A percentile compares a stretch with the other conserved stretches of the same genome.
Conservation (phyloP, 2,113 vertebrate genomes). For the Xenopus borealis region DNA sequence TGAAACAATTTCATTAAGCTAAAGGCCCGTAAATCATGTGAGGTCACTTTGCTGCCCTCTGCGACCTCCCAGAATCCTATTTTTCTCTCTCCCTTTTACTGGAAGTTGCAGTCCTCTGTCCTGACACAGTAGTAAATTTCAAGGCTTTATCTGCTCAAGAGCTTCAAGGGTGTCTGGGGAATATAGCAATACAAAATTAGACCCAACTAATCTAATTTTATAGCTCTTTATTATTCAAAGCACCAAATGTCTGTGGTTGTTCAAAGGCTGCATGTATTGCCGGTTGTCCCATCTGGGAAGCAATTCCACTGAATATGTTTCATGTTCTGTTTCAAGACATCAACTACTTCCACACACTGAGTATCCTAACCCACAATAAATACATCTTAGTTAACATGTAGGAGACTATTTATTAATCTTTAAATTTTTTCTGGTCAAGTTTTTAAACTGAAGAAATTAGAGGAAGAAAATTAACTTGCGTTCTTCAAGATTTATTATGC, state of each 20-base stretch:
- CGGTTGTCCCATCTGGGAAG: constrained; percentile 80
- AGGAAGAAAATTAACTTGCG: too few species aligned
- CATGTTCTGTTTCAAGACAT: constrained; percentile 52
- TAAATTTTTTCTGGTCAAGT: too few species aligned
- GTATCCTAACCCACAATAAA: not conserved
- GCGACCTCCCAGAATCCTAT: constrained; percentile 76
- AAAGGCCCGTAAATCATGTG: constrained; percentile 96
- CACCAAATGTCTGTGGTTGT: constrained; percentile 85
- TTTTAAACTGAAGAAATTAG: too few species aligned
- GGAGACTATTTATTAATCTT: too few species aligned
- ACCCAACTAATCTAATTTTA: constrained; percentile 87
- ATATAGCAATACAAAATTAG: constrained; percentile 79
- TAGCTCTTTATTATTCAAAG: constrained; percentile 91
- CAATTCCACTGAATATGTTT: constrained; percentile 64
- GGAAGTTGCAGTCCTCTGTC: constrained; percentile 81
- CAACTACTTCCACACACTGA: constrained; percentile 47
- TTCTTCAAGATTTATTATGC: too few species aligned
- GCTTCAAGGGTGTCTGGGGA: constrained; percentile 67
- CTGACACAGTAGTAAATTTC: constrained; percentile 77
- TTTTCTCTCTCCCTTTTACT: constrained; percentile 73
- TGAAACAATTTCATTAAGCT: constrained; percentile 99
- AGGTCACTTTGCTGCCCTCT: constrained; percentile 82
- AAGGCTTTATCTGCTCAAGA: constrained; percentile 74
- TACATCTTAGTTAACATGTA: not conserved
- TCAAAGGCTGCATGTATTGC: constrained; percentile 75